A percentile compares a stretch with the other conserved stretches of the same genome.
Conservation (phyloP, 2,888 invertebrate species). For the Harpagoxenus sublaevis region DNA sequence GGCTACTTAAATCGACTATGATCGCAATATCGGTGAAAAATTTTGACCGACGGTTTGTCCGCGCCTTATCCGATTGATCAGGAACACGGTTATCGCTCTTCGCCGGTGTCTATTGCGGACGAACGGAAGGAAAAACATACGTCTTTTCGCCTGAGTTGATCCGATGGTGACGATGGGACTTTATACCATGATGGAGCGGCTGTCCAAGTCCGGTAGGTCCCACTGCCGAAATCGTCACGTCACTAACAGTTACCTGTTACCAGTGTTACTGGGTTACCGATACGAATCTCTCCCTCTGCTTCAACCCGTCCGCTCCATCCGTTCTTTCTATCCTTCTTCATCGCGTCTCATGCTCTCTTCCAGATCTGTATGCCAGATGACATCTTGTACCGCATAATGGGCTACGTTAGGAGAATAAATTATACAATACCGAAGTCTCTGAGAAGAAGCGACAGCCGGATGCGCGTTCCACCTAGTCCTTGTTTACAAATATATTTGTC, state of each 20-base stretch:
- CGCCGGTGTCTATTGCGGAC: slow-evolving; percentile 53
- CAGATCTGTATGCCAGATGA: slow-evolving; percentile 76
- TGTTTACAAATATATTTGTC: slow-evolving; percentile 78
- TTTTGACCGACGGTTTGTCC: slow-evolving; percentile 59
- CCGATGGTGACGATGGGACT: slow-evolving; percentile 70
- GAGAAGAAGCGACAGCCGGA: slow-evolving; percentile 25
- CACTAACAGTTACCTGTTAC: slow-evolving; percentile 79
- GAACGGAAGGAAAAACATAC: slow-evolving; percentile 63
- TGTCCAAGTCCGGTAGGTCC: slow-evolving; percentile 71
- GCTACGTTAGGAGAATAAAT: slow-evolving; percentile 76
- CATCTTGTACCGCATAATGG: slow-evolving; percentile 76
- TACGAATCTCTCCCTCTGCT: slow-evolving; percentile 71
- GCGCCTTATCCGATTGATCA: slow-evolving; percentile 64
- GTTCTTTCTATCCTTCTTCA: slow-evolving; percentile 59
- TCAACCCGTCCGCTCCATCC: slow-evolving; percentile 59
- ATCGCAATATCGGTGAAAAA: slow-evolving; percentile 42
- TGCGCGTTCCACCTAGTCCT: slow-evolving; percentile 34
- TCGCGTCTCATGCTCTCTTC: slow-evolving; percentile 45
- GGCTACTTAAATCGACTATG: background rate
- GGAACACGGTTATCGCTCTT: slow-evolving; percentile 58
- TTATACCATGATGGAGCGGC: slow-evolving; percentile 69
- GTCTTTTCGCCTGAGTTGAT: slow-evolving; percentile 50
- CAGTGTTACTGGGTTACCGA: slow-evolving; percentile 77
- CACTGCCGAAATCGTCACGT: slow-evolving; percentile 78
- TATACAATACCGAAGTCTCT: slow-evolving; percentile 64